These are phyloP conservation scores for Polypterus bichir DNA, from an alignment of 2,113 vertebrate species.

Conservation along the genomic window DNA sequence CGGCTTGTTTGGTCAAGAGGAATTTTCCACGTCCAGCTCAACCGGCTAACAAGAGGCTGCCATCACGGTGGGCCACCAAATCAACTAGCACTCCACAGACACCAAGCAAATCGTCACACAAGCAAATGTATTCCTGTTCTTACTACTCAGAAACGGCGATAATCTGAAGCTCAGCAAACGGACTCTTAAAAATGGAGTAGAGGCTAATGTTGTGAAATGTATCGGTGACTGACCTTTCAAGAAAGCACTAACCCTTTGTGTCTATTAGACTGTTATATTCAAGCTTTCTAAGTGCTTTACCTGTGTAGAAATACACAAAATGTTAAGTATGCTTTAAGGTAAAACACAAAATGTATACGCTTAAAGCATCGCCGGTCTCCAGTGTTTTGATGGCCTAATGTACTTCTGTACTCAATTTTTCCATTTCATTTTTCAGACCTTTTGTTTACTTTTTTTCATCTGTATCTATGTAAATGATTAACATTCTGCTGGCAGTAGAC, in stretches of 20 bases:
- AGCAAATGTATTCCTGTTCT: slow-evolving; percentile 40
- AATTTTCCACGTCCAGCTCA: slow-evolving; percentile 77
- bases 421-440: slow-evolving; percentile 31
- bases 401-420: slow-evolving; percentile 40
- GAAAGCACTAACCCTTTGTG: slow-evolving; percentile 27
- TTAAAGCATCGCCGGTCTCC: slow-evolving; percentile 47
- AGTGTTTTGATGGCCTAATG: slow-evolving; percentile 55
- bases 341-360: slow-evolving; percentile 14
- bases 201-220: not conserved
- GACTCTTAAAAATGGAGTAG: slow-evolving; percentile 15
- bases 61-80: slow-evolving; percentile 79
- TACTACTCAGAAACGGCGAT: slow-evolving; percentile 56
- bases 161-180: slow-evolving; percentile 40
- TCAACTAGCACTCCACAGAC: slow-evolving; percentile 55
- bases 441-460: slow-evolving; percentile 33
- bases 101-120: slow-evolving; percentile 36
- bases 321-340: slow-evolving; percentile 27
- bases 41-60: slow-evolving; percentile 76
- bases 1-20: slow-evolving; percentile 45
- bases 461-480: slow-evolving; percentile 63
- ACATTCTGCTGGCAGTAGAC: slow-evolving; percentile 47
- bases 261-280: slow-evolving; percentile 28
- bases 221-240: slow-evolving; percentile 21
- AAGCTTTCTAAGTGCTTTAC: slow-evolving; percentile 34
- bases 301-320: slow-evolving; percentile 20